A percentile compares a stretch with the other conserved stretches of the same genome.
These are phyloP conservation scores for Limenitis camilla DNA, from an alignment of 2,888 invertebrate genomes.

Conservation along the genomic window DNA sequence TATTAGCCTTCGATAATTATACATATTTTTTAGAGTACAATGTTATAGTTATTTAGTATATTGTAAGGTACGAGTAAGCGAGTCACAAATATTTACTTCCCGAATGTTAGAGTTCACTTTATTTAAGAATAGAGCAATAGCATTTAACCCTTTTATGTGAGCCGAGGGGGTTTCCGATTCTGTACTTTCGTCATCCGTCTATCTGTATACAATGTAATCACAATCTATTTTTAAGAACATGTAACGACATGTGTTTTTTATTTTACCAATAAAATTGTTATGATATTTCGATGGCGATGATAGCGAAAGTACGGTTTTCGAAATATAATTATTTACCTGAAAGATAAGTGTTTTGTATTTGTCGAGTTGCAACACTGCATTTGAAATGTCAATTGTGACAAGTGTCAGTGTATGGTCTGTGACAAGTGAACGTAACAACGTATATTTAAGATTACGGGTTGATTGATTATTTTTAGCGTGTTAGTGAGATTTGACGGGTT, in stretches of 20 bases:
- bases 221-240: background rate
- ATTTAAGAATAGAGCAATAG: conserved; percentile 68
- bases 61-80: conserved; percentile 66
- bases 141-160: conserved; percentile 66
- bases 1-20: conserved; percentile 74
- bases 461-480: conserved; percentile 49
- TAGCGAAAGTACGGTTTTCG: background rate
- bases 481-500: conserved; percentile 55
- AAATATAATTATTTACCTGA: conserved; percentile 3
- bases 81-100: conserved; percentile 74
- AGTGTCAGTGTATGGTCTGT: conserved; percentile 5
- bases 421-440: conserved; percentile 18
- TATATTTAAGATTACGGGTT: conserved; percentile 31
- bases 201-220: background rate
- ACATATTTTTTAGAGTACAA: conserved; percentile 76
- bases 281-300: background rate
- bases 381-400: conserved; percentile 16
- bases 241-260: too few species aligned
- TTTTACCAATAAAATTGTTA: background rate
- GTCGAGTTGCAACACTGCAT: conserved; percentile 38
- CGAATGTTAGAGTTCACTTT: conserved; percentile 63
- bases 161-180: conserved; percentile 19
- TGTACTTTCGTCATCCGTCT: background rate
- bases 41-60: conserved; percentile 74
- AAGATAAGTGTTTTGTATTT: conserved; percentile 33